Evolutionary conservation across 2,797 vertebrate genomes (phyloP), one percentile per base, ranked within the genome.

Genomic region (Knipowitschia caucasica): DNA sequence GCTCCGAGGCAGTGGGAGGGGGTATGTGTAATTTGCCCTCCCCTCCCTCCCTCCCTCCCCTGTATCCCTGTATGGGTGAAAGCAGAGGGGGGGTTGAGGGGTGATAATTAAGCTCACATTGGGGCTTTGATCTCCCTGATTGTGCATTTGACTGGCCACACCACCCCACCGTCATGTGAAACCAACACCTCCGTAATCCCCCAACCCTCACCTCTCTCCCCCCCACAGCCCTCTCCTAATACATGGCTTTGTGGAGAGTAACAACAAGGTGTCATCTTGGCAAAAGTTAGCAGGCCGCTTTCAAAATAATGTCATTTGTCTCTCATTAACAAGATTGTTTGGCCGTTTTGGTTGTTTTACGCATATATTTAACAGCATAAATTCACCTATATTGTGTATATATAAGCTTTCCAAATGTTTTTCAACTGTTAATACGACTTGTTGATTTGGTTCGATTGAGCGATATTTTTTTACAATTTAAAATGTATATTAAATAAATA

Each of bases 41-140:
- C 24, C 36, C 17, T 34, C 10, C 4, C 27, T 4, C 27, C 27
- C 10, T 30, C 27, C 27, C 27, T 30, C 27, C 1, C 27, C 27
- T 17, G 1, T 38, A 17, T n/a, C n/a, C n/a, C n/a, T n/a, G n/a
- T n/a, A n/a, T n/a, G 11, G 42, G 44, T 20, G 26, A 46, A 14
- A 18, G 26, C 9, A 46, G 15, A 15, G 36, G 61, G 30, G 12
- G 69, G 64, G 73, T 55, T 43, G 30, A 59, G 25, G 30, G 42
- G 74, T 64, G 78, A 87, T 86, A 88, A 91, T 90, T 90, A 90
- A 88, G 71, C 70, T 81, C 85, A 80, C 82, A 87, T 83, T 86
- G 83, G 69, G 79, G 82, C 89, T 91, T 89, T 91, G 90, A 92
- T 91, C 87, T 82, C 77, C 71, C 67, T 71, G 80, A 88, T 89